These are phyloP conservation scores for Polypedilum pembai DNA, from an alignment of 1,140 invertebrate species.

Conservation along the genomic window DNA sequence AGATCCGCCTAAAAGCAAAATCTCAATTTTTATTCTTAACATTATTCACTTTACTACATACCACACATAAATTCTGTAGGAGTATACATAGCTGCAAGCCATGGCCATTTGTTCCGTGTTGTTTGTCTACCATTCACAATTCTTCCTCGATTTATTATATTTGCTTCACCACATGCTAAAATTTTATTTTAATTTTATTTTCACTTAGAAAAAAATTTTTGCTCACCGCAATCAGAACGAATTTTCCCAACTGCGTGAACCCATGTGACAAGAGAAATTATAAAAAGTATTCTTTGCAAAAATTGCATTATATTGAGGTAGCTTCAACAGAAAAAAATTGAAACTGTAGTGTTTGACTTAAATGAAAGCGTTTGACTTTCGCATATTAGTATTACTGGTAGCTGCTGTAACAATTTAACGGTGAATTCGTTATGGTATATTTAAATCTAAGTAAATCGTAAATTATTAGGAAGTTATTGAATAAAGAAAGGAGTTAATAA, in stretches of 20 bases:
- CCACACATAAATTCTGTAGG: not conserved
- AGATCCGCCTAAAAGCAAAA: not conserved
- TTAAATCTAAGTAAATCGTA: not conserved
- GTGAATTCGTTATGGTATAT: not conserved
- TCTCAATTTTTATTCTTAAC: too few relatives aligned
- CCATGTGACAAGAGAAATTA: not conserved
- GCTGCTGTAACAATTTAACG: not conserved
- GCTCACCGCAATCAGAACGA: not conserved
- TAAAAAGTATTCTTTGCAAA: not conserved
- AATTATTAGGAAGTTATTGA: too few relatives aligned
- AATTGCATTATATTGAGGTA: not conserved
- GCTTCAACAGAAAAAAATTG: not conserved
- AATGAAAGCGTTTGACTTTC: not conserved
- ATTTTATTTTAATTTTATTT: not conserved
- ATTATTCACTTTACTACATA: too few relatives aligned
- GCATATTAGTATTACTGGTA: not conserved
- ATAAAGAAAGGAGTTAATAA: too few relatives aligned
- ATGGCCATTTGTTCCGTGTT: not conserved
- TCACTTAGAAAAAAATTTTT: not conserved
- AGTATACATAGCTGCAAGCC: not conserved
- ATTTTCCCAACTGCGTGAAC: not conserved
- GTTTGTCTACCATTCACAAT: not conserved
- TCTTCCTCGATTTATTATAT: not conserved
- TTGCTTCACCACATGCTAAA: constrained; percentile 15
- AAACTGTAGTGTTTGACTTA: not conserved